Evolutionary conservation across 2,797 vertebrate species (phyloP).

Genomic region (Uromys caudimaculatus): DNA sequence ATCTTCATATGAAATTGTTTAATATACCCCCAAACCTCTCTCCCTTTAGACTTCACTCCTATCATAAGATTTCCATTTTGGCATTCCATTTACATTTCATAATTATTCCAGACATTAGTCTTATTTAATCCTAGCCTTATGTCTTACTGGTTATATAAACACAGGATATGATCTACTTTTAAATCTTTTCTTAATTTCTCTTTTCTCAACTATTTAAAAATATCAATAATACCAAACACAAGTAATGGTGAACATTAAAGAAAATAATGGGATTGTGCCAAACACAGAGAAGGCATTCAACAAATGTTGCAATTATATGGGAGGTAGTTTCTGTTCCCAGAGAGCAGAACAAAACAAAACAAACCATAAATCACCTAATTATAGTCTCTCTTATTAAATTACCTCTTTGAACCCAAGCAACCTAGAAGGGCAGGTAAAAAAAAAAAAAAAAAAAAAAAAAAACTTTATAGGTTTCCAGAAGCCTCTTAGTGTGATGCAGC

Average conservation of each 20-base stretch:
- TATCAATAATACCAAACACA: neutral
- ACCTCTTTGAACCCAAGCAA: constrained; percentile 76
- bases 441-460: constrained; percentile 14
- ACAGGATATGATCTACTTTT: neutral
- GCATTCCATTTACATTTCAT: neutral
- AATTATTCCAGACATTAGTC: neutral
- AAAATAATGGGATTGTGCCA: neutral
- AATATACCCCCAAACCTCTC: neutral
- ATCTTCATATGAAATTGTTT: constrained; percentile 13
- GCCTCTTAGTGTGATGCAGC: constrained; percentile 52
- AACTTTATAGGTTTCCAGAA: constrained; percentile 70
- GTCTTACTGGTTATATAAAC: neutral
- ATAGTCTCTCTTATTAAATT: constrained; percentile 74
- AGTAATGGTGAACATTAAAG: neutral
- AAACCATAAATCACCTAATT: constrained; percentile 72
- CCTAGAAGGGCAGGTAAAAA: constrained; percentile 68
- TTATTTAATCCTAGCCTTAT: neutral
- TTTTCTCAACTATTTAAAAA: constrained; percentile 11
- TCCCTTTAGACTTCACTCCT: neutral
- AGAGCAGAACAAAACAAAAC: constrained; percentile 67
- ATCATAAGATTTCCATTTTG: neutral
- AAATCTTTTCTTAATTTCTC: neutral
- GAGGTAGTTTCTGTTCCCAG: constrained; percentile 69
- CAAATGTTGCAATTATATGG: constrained; percentile 15
- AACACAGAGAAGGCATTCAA: neutral